A percentile compares a stretch with the other conserved stretches of the same genome.
phyloP scores from a whole-genome alignment of 2,113 vertebrate genomes.

The Phaethon lepturus region DNA sequence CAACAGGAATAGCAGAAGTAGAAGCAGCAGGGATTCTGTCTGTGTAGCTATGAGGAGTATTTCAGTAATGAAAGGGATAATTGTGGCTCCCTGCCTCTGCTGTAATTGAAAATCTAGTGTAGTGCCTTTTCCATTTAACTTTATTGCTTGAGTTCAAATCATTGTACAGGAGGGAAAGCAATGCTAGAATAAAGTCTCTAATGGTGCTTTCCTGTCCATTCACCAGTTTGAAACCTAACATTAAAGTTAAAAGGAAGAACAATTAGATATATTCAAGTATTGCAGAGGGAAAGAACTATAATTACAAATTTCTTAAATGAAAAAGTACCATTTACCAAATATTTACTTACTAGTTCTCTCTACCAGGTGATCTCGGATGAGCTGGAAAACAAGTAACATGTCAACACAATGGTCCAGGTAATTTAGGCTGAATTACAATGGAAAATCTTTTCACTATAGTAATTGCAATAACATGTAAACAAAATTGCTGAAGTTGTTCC shows the following conservation, averaged over 20 bases:
- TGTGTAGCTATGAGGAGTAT: constrained; percentile 56
- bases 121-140: constrained; percentile 76
- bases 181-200: constrained; percentile 52
- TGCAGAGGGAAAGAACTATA: constrained; percentile 15
- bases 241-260: constrained; percentile 63
- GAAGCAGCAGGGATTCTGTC: constrained; percentile 58
- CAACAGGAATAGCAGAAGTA: constrained; percentile 43
- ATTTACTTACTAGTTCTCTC: constrained; percentile 32
- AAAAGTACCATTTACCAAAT: constrained; percentile 52
- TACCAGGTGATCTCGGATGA: background rate
- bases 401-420: background rate
- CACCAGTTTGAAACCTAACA: constrained; percentile 60
- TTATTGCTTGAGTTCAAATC: constrained; percentile 75
- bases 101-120: constrained; percentile 78
- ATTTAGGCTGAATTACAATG: background rate
- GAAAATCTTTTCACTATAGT: background rate
- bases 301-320: constrained; percentile 51
- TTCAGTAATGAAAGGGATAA: constrained; percentile 75
- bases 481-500: background rate
- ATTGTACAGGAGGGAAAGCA: constrained; percentile 53
- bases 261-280: constrained; percentile 71
- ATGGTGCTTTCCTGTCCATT: constrained; percentile 55
- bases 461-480: background rate
- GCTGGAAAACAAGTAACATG: background rate
- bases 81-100: constrained; percentile 73